Percentiles rank a stretch among this genome's conserved stretches.
phyloP scores from a whole-genome alignment of 2,888 invertebrate species.

The Gari tellinella region DNA sequence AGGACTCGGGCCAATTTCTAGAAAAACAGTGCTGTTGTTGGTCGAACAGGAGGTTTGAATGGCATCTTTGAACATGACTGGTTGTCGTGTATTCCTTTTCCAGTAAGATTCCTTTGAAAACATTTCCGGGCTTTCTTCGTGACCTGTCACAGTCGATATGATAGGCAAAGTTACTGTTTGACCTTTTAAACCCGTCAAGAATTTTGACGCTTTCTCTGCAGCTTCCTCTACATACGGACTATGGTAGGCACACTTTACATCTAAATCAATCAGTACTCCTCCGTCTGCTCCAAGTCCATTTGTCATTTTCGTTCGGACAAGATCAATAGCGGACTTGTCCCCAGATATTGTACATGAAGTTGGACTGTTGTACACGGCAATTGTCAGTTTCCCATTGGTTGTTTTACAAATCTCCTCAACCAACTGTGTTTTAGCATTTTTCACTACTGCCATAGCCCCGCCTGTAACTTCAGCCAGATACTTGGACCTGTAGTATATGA shows the following conservation, averaged over 20 bases:
- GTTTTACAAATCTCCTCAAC: conserved; percentile 38
- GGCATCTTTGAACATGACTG: conserved; percentile 64
- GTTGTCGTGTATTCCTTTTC: conserved; percentile 64
- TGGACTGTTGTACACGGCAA: conserved; percentile 63
- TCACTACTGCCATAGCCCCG: conserved; percentile 65
- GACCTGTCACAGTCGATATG: conserved; percentile 67
- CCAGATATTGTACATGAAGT: conserved; percentile 64
- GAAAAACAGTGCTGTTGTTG: conserved; percentile 11
- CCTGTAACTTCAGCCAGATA: conserved; percentile 36
- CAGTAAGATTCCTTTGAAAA: conserved; percentile 63
- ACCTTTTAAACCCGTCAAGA: background rate
- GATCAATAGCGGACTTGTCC: conserved; percentile 17
- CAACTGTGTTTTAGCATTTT: conserved; percentile 34
- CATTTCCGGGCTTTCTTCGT: conserved; percentile 13
- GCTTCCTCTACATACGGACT: conserved; percentile 4
- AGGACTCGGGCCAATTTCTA: conserved; percentile 48
- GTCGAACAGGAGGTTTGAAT: conserved; percentile 12
- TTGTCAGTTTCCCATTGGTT: conserved; percentile 15
- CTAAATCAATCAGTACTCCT: conserved; percentile 3
- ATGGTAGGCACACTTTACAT: conserved; percentile 27
- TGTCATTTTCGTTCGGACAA: background rate
- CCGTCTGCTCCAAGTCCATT: background rate
- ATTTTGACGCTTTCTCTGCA: background rate
- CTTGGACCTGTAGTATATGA: conserved; percentile 63
- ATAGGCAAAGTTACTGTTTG: background rate